These are phyloP conservation scores for Mimumesa dahlbomi DNA, from an alignment of 2,888 invertebrate genomes.

Conservation along the genomic window DNA sequence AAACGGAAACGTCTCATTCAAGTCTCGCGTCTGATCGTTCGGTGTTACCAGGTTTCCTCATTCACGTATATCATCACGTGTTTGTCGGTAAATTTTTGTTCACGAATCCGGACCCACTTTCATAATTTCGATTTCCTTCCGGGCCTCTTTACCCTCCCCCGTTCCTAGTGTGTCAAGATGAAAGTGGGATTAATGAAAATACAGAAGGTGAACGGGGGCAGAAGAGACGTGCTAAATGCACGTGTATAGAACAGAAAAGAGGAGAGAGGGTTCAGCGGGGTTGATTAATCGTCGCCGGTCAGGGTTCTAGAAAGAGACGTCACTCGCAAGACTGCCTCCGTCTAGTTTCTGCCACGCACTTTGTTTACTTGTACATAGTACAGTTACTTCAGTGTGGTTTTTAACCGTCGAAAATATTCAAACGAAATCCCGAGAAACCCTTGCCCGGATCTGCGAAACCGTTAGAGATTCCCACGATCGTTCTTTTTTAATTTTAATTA, in stretches of 20 bases:
- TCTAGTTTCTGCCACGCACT: constrained; percentile 59
- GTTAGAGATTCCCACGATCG: no score
- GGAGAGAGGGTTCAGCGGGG: constrained; percentile 51
- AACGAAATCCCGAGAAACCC: no score
- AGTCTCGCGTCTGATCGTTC: background rate
- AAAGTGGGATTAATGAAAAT: constrained; percentile 76
- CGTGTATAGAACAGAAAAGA: constrained; percentile 58
- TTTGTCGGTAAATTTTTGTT: no score
- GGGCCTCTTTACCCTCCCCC: constrained; percentile 17
- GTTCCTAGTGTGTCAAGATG: constrained; percentile 59
- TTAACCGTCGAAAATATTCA: no score
- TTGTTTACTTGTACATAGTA: constrained; percentile 63
- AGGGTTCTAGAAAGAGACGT: constrained; percentile 63
- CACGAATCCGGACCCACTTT: constrained; percentile 26
- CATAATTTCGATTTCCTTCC: constrained; percentile 32
- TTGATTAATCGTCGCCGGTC: constrained; percentile 70
- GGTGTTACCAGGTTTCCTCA: no score
- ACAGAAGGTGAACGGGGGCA: constrained; percentile 59
- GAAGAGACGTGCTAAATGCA: constrained; percentile 69
- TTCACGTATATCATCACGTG: no score
- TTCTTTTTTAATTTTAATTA: no score
- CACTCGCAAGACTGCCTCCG: constrained; percentile 65
- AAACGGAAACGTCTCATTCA: constrained; percentile 48
- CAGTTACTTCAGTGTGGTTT: no score
- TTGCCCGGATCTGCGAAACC: no score